phyloP scores from a whole-genome alignment of 2,888 invertebrate species.

The Mythimna impura region DNA sequence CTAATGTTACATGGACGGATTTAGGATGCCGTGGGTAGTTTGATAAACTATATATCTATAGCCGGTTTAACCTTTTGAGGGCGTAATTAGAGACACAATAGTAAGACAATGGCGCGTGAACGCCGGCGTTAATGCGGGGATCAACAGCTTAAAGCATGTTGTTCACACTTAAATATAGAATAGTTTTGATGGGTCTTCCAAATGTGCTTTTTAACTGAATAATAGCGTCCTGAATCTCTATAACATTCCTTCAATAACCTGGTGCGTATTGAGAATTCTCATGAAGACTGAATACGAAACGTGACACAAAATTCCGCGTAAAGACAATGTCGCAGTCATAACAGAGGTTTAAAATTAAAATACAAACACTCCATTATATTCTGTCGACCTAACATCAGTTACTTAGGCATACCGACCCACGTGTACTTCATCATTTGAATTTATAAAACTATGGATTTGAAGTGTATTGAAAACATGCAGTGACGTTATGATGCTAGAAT shows the following conservation, averaged over 20 bases:
- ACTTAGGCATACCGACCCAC: background rate
- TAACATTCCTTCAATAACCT: background rate
- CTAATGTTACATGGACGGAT: conserved; percentile 7
- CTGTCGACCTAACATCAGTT: conserved; percentile 6
- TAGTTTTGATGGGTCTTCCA: no score
- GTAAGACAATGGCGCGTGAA: no score
- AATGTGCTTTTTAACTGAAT: background rate
- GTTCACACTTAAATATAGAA: no score
- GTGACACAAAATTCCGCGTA: conserved; percentile 26
- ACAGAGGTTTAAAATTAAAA: conserved; percentile 27
- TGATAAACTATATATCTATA: background rate
- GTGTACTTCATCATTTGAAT: conserved; percentile 5
- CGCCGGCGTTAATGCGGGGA: no score
- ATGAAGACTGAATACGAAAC: conserved; percentile 17
- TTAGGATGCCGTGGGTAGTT: background rate
- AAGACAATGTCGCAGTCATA: conserved; percentile 16
- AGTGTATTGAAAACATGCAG: background rate
- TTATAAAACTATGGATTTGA: background rate
- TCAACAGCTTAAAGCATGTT: no score
- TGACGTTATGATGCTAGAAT: background rate
- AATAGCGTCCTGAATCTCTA: background rate
- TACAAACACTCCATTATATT: conserved; percentile 26
- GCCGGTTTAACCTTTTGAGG: no score
- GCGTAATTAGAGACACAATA: no score
- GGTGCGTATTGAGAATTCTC: conserved; percentile 11